A percentile compares a stretch with the other conserved stretches of the same genome.
Conservation (phyloP, 2,113 vertebrate genomes). For the Aleadryas rufinucha region DNA sequence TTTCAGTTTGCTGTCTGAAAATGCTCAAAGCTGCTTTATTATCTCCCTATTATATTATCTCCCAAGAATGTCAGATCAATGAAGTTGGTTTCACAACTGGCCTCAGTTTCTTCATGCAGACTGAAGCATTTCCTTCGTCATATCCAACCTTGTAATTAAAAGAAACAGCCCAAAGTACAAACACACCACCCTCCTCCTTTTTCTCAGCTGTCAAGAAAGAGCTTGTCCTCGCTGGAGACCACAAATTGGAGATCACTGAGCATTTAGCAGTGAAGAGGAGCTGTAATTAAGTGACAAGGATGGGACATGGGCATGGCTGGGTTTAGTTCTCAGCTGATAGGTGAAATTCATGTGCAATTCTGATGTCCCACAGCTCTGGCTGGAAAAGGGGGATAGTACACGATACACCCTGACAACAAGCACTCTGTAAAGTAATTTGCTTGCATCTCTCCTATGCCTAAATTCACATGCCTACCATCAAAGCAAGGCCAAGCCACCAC, state of each 20-base stretch:
- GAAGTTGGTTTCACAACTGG: neutral
- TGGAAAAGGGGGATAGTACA: neutral
- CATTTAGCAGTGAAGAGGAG: neutral
- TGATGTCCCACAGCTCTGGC: neutral
- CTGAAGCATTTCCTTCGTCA: neutral
- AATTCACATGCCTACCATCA: neutral
- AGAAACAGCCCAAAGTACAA: neutral
- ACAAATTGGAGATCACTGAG: neutral
- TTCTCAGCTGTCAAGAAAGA: conserved; percentile 16
- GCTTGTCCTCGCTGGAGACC: neutral
- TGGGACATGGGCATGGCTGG: neutral
- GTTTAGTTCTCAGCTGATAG: neutral
- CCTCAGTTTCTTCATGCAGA: neutral
- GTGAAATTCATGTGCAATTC: neutral
- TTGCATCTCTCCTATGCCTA: neutral
- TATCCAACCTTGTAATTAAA: conserved; percentile 27
- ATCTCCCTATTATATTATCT: neutral
- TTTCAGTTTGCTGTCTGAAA: neutral
- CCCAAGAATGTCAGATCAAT: neutral
- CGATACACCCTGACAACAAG: neutral
- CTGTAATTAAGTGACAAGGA: neutral
- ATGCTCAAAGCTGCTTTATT: neutral
- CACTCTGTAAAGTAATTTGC: neutral
- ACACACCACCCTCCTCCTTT: neutral
- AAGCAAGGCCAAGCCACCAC: neutral